Percentiles rank a stretch among this genome's conserved stretches.
Evolutionary conservation across 2,888 invertebrate genomes (phyloP).

Genomic region (Alloplasta piceator): DNA sequence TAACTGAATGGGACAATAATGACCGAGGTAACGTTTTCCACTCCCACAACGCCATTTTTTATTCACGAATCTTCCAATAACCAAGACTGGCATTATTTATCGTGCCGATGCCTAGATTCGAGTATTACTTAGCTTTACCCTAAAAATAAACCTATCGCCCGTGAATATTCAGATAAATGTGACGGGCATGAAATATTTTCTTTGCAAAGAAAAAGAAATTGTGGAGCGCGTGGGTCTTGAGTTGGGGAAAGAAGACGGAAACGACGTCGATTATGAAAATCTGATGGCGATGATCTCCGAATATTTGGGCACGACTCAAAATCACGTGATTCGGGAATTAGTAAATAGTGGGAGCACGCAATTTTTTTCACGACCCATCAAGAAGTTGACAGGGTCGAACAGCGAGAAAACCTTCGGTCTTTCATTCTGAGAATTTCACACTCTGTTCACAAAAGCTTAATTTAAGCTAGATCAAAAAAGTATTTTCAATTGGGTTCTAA

Average conservation of each 20-base stretch:
- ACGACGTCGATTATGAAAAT: not conserved
- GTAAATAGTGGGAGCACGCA: not conserved
- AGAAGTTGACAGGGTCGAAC: not conserved
- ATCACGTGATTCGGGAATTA: not conserved
- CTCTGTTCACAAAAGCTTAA: too few relatives aligned
- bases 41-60: constrained; percentile 11
- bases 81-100: too few relatives aligned
- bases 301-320: not conserved
- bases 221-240: not conserved
- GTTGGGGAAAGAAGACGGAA: not conserved
- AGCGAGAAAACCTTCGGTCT: not conserved
- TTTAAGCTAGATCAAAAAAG: too few relatives aligned
- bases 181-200: not conserved
- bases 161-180: not conserved
- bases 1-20: constrained; percentile 47
- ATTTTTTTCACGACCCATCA: constrained; percentile 14
- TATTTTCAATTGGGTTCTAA: too few relatives aligned
- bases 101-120: too few relatives aligned
- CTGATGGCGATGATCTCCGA: not conserved
- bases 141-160: not conserved
- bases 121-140: not conserved
- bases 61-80: not conserved
- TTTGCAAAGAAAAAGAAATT: not conserved
- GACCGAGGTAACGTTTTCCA: constrained; percentile 29
- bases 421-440: not conserved